A percentile compares a stretch with the other conserved stretches of the same genome.
Evolutionary conservation across 30 jellyfish, hydroid and myxozoan species (phyloP).

Genomic region (Mastigias papua): DNA sequence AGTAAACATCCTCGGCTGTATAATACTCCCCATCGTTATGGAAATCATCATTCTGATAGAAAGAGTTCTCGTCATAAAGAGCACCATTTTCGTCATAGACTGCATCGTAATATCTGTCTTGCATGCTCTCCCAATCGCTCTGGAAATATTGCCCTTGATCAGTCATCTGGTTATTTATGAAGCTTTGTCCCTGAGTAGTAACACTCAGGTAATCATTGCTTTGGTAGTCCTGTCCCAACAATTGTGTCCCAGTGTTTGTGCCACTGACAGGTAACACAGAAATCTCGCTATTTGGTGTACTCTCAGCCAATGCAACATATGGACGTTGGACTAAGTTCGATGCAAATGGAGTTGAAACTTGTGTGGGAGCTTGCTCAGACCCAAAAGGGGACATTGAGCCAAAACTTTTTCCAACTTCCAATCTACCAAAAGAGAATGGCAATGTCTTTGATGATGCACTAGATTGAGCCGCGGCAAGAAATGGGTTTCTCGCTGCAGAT

Average conservation of each 20-base stretch:
- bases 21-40: slow-evolving; percentile 57
- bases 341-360: slow-evolving; percentile 36
- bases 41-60: slow-evolving; percentile 58
- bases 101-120: slow-evolving; percentile 82
- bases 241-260: background rate
- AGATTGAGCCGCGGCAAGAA: slow-evolving; percentile 35
- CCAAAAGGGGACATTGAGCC: slow-evolving; percentile 10
- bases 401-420: background rate
- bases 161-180: background rate
- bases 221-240: background rate
- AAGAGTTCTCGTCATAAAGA: slow-evolving; percentile 47
- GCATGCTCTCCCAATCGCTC: slow-evolving; percentile 72
- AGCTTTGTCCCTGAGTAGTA: background rate
- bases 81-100: slow-evolving; percentile 27
- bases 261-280: background rate
- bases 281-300: slow-evolving; percentile 1
- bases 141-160: slow-evolving; percentile 76
- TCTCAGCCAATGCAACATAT: background rate
- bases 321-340: background rate
- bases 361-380: background rate
- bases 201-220: slow-evolving; percentile 18
- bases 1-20: slow-evolving; percentile 57
- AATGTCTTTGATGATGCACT: slow-evolving; percentile 14
- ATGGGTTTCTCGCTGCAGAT: slow-evolving; percentile 34
- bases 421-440: slow-evolving; percentile 24